Conservation (phyloP, 1,140 invertebrate genomes). For the Pogonomyrmex barbatus region DNA sequence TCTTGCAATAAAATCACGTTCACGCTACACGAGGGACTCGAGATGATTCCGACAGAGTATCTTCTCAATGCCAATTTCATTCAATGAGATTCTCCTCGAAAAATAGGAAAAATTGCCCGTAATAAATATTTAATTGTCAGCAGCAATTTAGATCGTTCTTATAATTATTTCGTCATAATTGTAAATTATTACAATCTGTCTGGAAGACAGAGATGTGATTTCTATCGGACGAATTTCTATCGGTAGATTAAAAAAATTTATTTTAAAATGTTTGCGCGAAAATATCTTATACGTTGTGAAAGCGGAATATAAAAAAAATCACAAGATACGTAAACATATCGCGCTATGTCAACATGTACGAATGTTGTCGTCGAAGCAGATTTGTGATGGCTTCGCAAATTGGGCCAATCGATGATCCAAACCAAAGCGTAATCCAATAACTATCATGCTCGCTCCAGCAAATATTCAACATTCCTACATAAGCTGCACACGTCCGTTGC, state of each 20-base stretch:
- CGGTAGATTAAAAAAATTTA: background rate
- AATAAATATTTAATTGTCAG: background rate
- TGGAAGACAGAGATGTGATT: background rate
- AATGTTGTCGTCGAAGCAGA: conserved; percentile 30
- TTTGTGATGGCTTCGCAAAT: conserved; percentile 69
- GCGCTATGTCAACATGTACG: background rate
- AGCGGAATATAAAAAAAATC: background rate
- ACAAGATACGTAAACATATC: background rate
- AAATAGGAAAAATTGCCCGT: background rate
- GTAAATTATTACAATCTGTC: background rate
- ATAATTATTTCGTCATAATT: conserved; percentile 3
- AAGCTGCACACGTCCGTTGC: background rate
- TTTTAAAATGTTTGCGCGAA: background rate
- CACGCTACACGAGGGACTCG: background rate
- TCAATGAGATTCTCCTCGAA: background rate
- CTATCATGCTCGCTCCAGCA: conserved; percentile 20
- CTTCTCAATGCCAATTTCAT: background rate
- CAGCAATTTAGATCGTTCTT: background rate
- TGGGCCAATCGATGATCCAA: conserved; percentile 70
- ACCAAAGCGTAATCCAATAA: conserved; percentile 53
- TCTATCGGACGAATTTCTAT: background rate
- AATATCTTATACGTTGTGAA: background rate
- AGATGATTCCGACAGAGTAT: background rate
- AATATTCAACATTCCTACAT: conserved; percentile 52
- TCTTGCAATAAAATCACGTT: conserved; percentile 36